A percentile compares a stretch with the other conserved stretches of the same genome.
Evolutionary conservation across 2,888 invertebrate species (phyloP).

Genomic region (Aspidapion aeneum): DNA sequence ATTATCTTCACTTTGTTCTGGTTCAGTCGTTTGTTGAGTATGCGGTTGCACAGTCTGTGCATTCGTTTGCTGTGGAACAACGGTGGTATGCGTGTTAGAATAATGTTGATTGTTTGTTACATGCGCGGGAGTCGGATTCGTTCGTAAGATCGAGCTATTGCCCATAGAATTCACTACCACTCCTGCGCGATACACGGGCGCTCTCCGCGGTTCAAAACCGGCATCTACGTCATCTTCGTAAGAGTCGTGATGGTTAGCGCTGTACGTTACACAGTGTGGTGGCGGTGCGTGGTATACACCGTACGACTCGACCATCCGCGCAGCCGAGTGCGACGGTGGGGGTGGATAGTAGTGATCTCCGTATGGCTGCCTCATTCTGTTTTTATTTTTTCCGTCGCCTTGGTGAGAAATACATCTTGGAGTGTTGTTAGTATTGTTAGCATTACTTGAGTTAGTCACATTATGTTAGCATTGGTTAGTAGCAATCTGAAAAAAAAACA

Average conservation of each 20-base stretch:
- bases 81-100: conserved; percentile 11
- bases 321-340: conserved; percentile 33
- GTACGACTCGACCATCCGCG: conserved; percentile 47
- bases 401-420: conserved; percentile 14
- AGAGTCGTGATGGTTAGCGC: conserved; percentile 22
- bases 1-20: conserved; percentile 8
- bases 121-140: conserved; percentile 27
- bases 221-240: conserved; percentile 38
- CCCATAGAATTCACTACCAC: conserved; percentile 46
- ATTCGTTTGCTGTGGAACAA: conserved; percentile 6
- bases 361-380: conserved; percentile 24
- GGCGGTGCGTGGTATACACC: conserved; percentile 44
- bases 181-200: conserved; percentile 38
- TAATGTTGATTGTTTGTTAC: conserved; percentile 21
- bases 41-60: conserved; percentile 13
- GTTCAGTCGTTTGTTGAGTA: conserved; percentile 11
- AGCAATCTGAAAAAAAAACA: conserved; percentile 16
- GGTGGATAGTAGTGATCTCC: conserved; percentile 21
- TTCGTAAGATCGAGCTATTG: conserved; percentile 40
- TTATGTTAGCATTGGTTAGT: conserved; percentile 3
- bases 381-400: conserved; percentile 31
- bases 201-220: conserved; percentile 39
- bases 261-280: conserved; percentile 7
- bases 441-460: conserved; percentile 15
- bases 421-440: background rate